phyloP scores from a whole-genome alignment of 2,888 invertebrate species.

The Apodemia duryi region DNA sequence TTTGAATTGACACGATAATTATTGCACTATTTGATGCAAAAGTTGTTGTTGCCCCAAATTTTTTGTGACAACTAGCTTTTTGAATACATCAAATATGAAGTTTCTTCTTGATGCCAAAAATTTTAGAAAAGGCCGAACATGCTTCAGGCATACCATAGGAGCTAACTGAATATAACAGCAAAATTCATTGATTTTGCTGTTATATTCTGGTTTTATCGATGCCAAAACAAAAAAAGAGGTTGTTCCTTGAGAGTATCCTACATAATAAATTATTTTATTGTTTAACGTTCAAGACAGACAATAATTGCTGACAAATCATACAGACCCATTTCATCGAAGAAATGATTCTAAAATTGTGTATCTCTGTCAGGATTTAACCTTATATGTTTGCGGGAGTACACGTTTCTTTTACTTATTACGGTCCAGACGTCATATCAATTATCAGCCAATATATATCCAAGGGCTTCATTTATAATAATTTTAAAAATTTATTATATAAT shows the following conservation, averaged over 20 bases:
- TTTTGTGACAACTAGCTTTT: no score
- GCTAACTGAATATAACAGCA: constrained; percentile 65
- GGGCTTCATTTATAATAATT: constrained; percentile 37
- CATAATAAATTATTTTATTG: constrained; percentile 73
- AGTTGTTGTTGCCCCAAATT: no score
- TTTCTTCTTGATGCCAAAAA: no score
- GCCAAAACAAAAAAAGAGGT: constrained; percentile 76
- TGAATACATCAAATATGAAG: no score
- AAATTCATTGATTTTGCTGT: constrained; percentile 63
- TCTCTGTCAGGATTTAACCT: constrained; percentile 49
- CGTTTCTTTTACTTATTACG: constrained; percentile 76
- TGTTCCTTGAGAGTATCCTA: constrained; percentile 85
- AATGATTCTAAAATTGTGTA: constrained; percentile 69
- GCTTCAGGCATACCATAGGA: constrained; percentile 53
- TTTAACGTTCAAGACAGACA: constrained; percentile 40
- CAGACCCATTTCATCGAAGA: constrained; percentile 83
- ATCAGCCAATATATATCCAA: constrained; percentile 56
- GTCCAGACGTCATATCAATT: constrained; percentile 70
- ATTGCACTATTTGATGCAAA: no score
- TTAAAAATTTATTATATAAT: no score
- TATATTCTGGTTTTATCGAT: constrained; percentile 72
- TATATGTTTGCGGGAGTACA: constrained; percentile 75
- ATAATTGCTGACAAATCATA: constrained; percentile 83
- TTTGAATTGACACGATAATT: no score
- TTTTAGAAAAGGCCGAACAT: no score